Evolutionary conservation across 1,140 invertebrate species (phyloP), one percentile per base, ranked within the genome.

Genomic region (Batillaria attramentaria): DNA sequence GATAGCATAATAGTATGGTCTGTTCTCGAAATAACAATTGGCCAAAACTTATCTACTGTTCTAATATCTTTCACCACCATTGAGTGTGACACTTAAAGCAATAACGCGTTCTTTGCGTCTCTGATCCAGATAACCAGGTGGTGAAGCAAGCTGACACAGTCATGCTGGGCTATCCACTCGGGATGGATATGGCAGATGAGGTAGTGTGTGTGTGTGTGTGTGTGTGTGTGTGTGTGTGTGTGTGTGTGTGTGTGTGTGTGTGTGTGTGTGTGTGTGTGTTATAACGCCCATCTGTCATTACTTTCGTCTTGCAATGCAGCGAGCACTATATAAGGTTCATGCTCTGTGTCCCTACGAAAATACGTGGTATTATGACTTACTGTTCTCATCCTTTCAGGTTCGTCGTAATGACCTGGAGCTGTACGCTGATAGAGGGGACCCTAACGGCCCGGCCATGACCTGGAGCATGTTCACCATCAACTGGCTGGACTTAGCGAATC

Each of bases 121-220:
- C n/a, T n/a, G n/a, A n/a, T 35, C 35, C 66, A 69, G 66, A 69
- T 16, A n/a, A 69, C 37, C 66, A 69, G 66, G 24, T 24, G 66
- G 89, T 92, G 0, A 92, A 93, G 83, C 92, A 92, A 82, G 92
- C 91, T 3, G 92, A 92, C 81, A 91, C 90, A 1, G 87, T 92
- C 18, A 85, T 92, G 3, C 79, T 93, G 20, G 91, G 91, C 8
- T 93, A 86, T 81, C 92, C 92, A 28, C 79, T 92, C 0, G 84
- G 90, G 84, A 84, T 86, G 79, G 60, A 86, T 1, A 91, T 92
- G 87, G 77, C 85, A 8, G 31, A 72, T n/a, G 72, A 84, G 35
- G 66, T 69, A n/a, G 2, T 50, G 10, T 24, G 24, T 13, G 46
- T 13, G 46, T 50, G 46, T 50, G 46, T 50, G 46, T 24, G 24